phyloP scores from a whole-genome alignment of 2,888 invertebrate genomes.

The Agrotis segetum region DNA sequence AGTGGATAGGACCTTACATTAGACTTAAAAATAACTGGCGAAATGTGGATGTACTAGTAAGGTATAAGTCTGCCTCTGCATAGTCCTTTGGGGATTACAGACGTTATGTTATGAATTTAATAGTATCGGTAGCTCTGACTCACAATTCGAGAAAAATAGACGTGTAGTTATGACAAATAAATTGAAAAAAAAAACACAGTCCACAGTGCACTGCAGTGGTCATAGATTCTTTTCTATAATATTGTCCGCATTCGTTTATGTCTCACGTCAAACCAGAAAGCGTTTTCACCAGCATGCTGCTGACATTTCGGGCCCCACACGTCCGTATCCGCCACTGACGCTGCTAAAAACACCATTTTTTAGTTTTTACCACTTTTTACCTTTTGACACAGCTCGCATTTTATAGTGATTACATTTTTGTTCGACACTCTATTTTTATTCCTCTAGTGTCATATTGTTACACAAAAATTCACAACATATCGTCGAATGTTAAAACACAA shows the following conservation, averaged over 20 bases:
- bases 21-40: no score
- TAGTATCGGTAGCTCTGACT: background rate
- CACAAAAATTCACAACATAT: constrained; percentile 1
- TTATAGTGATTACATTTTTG: constrained; percentile 67
- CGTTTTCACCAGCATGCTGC: constrained; percentile 79
- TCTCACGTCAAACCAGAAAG: constrained; percentile 68
- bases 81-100: no score
- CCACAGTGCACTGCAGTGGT: constrained; percentile 1
- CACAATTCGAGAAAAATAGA: background rate
- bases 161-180: background rate
- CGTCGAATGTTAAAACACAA: constrained; percentile 43
- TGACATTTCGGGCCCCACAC: constrained; percentile 83
- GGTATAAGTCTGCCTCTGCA: no score
- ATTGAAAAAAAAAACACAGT: background rate
- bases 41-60: background rate
- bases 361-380: constrained; percentile 67
- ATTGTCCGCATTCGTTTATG: constrained; percentile 49
- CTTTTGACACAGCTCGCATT: constrained; percentile 63
- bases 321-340: constrained; percentile 79
- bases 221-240: background rate
- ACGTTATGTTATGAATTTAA: no score
- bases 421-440: constrained; percentile 46
- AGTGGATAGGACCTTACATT: background rate
- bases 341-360: constrained; percentile 75
- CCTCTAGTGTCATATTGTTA: constrained; percentile 10